phyloP scores from a whole-genome alignment of 1,140 invertebrate genomes.

The Ridgeia piscesae region DNA sequence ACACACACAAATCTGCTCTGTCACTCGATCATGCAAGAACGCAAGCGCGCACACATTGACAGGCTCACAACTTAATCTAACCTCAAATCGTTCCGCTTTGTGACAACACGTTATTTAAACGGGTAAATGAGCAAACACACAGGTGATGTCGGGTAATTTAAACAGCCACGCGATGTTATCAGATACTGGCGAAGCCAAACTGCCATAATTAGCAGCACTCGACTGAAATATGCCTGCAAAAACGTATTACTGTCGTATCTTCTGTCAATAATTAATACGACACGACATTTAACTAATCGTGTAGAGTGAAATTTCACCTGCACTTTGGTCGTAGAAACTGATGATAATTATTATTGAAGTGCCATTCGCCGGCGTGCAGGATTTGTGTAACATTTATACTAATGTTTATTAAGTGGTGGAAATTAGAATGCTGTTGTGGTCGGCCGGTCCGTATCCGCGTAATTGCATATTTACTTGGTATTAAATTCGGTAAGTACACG shows the following conservation, averaged over 20 bases:
- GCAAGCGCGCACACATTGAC: not conserved
- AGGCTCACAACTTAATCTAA: no score
- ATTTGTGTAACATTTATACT: constrained; percentile 1
- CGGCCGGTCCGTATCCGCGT: not conserved
- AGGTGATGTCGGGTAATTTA: not conserved
- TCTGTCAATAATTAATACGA: constrained; percentile 1
- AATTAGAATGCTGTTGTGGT: not conserved
- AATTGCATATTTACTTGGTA: not conserved
- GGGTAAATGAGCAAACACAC: not conserved
- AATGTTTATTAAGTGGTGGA: not conserved
- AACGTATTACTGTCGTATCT: not conserved
- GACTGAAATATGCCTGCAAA: not conserved
- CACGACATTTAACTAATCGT: not conserved
- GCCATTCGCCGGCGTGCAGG: not conserved
- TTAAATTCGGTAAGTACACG: not conserved
- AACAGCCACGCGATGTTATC: not conserved
- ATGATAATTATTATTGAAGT: not conserved
- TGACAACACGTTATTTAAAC: not conserved
- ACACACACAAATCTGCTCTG: no score
- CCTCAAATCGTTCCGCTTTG: not conserved
- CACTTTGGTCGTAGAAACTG: not conserved
- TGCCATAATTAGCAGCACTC: not conserved
- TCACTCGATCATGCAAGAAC: no score
- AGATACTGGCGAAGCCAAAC: no score
- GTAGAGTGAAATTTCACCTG: not conserved